Percentiles rank a stretch among this genome's conserved stretches.
Evolutionary conservation across 1,140 invertebrate species (phyloP).

Genomic region (Drosophila kepulauana): DNA sequence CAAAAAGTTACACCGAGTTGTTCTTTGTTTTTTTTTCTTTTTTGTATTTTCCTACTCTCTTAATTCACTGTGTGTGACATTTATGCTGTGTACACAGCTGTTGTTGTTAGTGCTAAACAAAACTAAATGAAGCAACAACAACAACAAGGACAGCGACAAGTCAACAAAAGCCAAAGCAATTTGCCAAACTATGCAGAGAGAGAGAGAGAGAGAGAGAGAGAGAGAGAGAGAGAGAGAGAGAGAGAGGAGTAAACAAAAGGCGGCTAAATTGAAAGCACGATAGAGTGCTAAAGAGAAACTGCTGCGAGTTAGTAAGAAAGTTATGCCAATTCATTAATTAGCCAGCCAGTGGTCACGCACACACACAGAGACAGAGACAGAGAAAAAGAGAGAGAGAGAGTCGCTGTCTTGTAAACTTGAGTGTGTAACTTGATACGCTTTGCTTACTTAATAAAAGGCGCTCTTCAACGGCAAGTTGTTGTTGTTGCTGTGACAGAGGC

Average conservation of each 20-base stretch:
- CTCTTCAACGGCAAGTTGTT: constrained; percentile 41
- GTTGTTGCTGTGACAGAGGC: constrained; percentile 41
- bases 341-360: constrained; percentile 71
- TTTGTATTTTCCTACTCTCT: too few relatives aligned
- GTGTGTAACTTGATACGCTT: constrained; percentile 75
- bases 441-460: constrained; percentile 72
- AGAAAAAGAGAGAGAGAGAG: constrained; percentile 14
- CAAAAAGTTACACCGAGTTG: constrained; percentile 3
- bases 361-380: constrained; percentile 30
- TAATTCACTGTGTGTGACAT: constrained; percentile 27
- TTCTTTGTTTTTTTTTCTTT: too few relatives aligned
- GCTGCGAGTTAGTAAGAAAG: constrained; percentile 59
- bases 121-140: constrained; percentile 47
- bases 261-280: constrained; percentile 45
- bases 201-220: background rate
- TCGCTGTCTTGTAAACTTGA: constrained; percentile 16
- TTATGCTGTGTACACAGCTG: constrained; percentile 30
- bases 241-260: background rate
- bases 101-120: constrained; percentile 22
- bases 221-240: background rate
- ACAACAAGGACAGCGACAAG: constrained; percentile 19
- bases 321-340: constrained; percentile 83
- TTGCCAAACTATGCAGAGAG: constrained; percentile 44
- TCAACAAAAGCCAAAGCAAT: constrained; percentile 53
- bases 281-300: constrained; percentile 33